Percentiles rank a stretch among this genome's conserved stretches.
Evolutionary conservation across 2,888 invertebrate genomes (phyloP).

Genomic region (Pristionchus arcanus): DNA sequence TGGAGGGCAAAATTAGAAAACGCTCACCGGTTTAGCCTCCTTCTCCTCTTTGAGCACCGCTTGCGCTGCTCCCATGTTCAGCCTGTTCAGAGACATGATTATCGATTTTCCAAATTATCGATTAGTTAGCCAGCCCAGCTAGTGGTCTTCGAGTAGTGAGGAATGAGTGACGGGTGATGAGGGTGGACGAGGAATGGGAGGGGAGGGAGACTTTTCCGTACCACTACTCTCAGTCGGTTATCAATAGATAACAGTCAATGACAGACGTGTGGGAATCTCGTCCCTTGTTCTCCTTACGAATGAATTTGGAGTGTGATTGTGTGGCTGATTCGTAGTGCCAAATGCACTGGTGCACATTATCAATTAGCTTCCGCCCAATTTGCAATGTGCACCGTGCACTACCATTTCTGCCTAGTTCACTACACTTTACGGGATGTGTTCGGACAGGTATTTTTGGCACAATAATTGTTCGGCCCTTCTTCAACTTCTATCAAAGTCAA

Average conservation of each 20-base stretch:
- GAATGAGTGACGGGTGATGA: neutral
- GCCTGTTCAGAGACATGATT: constrained; percentile 28
- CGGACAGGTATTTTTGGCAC: neutral
- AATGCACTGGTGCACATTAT: neutral
- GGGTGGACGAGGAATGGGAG: neutral
- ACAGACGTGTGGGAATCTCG: neutral
- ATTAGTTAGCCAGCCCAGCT: neutral
- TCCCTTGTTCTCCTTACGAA: neutral
- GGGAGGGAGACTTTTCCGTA: constrained; percentile 8
- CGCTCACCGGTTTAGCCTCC: neutral
- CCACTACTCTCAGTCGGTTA: neutral
- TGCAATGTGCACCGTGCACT: neutral
- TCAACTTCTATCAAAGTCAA: neutral
- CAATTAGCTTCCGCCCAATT: constrained; percentile 29
- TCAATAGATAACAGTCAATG: constrained; percentile 40
- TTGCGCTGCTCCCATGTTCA: constrained; percentile 16
- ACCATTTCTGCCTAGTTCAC: neutral
- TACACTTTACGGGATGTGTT: neutral
- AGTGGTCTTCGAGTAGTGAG: neutral
- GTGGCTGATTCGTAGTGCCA: neutral
- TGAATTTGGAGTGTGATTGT: neutral
- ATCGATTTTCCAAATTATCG: neutral
- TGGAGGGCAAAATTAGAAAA: neutral
- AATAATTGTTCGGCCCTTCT: too few relatives aligned
- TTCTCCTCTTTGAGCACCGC: constrained; percentile 5